phyloP scores from a whole-genome alignment of 2,113 vertebrate genomes.

The Semicossyphus pulcher region DNA sequence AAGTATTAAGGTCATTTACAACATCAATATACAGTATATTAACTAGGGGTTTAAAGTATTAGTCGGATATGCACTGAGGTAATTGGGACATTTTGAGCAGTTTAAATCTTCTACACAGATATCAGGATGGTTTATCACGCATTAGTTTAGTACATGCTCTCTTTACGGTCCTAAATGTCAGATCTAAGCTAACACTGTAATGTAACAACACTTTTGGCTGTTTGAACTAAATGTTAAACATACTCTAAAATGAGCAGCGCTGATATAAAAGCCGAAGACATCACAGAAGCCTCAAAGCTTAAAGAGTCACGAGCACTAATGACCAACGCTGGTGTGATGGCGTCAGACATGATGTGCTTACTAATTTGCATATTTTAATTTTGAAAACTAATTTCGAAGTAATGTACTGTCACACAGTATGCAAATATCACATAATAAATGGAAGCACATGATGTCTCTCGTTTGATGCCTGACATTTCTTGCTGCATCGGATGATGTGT shows the following conservation, averaged over 20 bases:
- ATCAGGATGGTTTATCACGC: not conserved
- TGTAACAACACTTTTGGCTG: not conserved
- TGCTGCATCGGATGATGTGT: conserved; percentile 36
- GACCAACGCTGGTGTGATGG: conserved; percentile 34
- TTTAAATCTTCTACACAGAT: not conserved
- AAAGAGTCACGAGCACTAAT: conserved; percentile 15
- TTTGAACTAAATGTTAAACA: not conserved
- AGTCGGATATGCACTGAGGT: not conserved
- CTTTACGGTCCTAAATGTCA: not conserved
- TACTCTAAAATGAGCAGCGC: not conserved
- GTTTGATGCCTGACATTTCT: conserved; percentile 48
- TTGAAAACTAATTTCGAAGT: conserved; percentile 70
- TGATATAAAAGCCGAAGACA: conserved; percentile 16
- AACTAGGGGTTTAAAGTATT: not conserved
- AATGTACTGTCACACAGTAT: conserved; percentile 67
- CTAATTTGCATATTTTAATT: conserved; percentile 75
- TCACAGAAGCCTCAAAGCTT: conserved; percentile 15
- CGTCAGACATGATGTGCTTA: conserved; percentile 56
- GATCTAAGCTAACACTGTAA: not conserved
- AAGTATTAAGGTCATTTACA: too few species aligned
- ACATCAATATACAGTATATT: too few species aligned
- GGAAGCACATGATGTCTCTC: conserved; percentile 43
- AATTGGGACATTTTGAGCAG: not conserved
- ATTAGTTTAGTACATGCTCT: not conserved
- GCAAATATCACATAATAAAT: conserved; percentile 66